phyloP scores from a whole-genome alignment of 2,113 vertebrate genomes.

The Perca schrenkii region DNA sequence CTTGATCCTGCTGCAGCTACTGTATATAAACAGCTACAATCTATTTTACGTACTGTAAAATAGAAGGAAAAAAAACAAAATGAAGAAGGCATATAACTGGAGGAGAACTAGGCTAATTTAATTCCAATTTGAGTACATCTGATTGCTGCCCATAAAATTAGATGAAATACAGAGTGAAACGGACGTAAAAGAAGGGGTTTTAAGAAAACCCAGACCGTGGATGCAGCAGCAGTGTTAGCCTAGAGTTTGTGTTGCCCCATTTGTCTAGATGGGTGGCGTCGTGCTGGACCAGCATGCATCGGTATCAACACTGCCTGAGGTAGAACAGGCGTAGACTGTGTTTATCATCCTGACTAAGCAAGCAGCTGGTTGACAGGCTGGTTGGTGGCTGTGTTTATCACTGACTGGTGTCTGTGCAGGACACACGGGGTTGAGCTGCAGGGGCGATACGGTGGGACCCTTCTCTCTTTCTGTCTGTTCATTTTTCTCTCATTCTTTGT shows the following conservation, averaged over 20 bases:
- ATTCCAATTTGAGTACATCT: background rate
- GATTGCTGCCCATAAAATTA: too few species aligned
- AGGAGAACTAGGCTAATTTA: background rate
- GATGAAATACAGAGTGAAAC: too few species aligned
- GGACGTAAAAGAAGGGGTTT: background rate
- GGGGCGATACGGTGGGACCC: conserved; percentile 51
- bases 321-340: conserved; percentile 14
- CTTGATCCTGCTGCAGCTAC: background rate
- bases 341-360: conserved; percentile 46
- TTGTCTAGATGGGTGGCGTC: conserved; percentile 2
- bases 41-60: too few species aligned
- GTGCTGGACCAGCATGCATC: conserved; percentile 5
- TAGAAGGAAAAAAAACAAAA: too few species aligned
- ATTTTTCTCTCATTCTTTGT: background rate
- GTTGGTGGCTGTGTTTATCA: conserved; percentile 32
- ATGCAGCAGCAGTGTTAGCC: too few species aligned
- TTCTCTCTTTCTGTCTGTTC: background rate
- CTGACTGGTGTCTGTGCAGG: conserved; percentile 25
- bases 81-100: background rate
- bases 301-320: conserved; percentile 13
- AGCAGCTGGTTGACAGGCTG: conserved; percentile 34
- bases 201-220: background rate
- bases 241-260: background rate
- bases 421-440: conserved; percentile 73
- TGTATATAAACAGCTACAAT: background rate